Evolutionary conservation across 2,888 invertebrate species (phyloP), one percentile per base, ranked within the genome.

Genomic region (Acronicta alni): DNA sequence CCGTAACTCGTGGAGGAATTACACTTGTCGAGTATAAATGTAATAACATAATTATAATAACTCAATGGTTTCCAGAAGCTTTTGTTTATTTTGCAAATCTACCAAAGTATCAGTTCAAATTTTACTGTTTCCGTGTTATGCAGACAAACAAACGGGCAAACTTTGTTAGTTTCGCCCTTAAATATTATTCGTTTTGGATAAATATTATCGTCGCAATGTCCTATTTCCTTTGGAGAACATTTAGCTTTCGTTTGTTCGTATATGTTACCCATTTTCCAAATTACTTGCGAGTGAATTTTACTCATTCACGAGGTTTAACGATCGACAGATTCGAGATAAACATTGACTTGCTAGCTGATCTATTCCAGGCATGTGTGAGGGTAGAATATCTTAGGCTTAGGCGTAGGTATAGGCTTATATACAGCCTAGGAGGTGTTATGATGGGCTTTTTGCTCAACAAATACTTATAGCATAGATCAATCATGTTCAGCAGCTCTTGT

Each of bases 151-250:
- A 57, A 47, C 23, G 52, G 16, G 39, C 37, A 17, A 45, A 54
- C 48, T 48, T 45, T 64, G 38, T 67, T 20, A 39, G 32, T 67
- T 49, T 17, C 14, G 12, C 20, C 44, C 41, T 52, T 51, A 66
- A 63, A 56, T 57, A 52, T 70, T 64, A 44, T 51, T 63, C 18
- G 57, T 63, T 63, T 48, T 18, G 38, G 45, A 52, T 52, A 70
- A 67, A 70, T 67, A 64, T 67, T 67, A 48, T 47, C 44, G 18
- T 42, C 18, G 35, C 14, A 35, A 37, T 38, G 71, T 64, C 44
- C 71, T 64, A 64, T 17, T 64, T 67, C 51, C 67, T 70, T 70
- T 67, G 70, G 71, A 30, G 43, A 58, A 58, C 52, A 26, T 37
- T 17, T 37, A 48, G 45, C 41, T 45, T 52, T 52, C 20, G 48